These are phyloP conservation scores for Charanyca ferruginea DNA, from an alignment of 2,888 invertebrate genomes.

Conservation along the genomic window DNA sequence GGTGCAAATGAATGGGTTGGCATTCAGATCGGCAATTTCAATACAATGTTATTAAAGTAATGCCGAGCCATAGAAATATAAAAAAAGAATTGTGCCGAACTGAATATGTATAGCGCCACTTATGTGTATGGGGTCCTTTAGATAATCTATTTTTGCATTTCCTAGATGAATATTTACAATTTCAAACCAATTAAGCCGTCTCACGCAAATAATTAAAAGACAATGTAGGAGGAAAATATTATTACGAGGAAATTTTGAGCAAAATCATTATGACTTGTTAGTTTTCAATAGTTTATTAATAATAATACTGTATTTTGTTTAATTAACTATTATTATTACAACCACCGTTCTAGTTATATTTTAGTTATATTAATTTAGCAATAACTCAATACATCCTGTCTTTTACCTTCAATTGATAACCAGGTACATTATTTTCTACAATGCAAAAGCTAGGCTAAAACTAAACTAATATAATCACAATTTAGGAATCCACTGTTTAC, in stretches of 20 bases:
- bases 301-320: too few relatives aligned
- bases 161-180: neutral
- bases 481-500: conserved; percentile 42
- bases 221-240: neutral
- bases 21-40: too few relatives aligned
- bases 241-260: neutral
- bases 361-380: neutral
- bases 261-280: neutral
- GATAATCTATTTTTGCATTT: neutral
- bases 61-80: too few relatives aligned
- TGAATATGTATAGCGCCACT: too few relatives aligned
- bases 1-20: too few relatives aligned
- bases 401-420: neutral
- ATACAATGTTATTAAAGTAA: too few relatives aligned
- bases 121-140: too few relatives aligned
- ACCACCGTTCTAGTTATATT: neutral
- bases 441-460: conserved; percentile 9
- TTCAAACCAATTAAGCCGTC: neutral
- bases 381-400: neutral
- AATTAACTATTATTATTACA: neutral
- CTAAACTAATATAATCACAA: conserved; percentile 17
- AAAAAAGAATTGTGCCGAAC: too few relatives aligned
- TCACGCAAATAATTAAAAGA: neutral
- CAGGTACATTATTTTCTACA: neutral
- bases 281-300: conserved; percentile 3